A percentile compares a stretch with the other conserved stretches of the same genome.
These are phyloP conservation scores for Amia ocellicauda DNA, from an alignment of 2,113 vertebrate genomes.

Conservation along the genomic window DNA sequence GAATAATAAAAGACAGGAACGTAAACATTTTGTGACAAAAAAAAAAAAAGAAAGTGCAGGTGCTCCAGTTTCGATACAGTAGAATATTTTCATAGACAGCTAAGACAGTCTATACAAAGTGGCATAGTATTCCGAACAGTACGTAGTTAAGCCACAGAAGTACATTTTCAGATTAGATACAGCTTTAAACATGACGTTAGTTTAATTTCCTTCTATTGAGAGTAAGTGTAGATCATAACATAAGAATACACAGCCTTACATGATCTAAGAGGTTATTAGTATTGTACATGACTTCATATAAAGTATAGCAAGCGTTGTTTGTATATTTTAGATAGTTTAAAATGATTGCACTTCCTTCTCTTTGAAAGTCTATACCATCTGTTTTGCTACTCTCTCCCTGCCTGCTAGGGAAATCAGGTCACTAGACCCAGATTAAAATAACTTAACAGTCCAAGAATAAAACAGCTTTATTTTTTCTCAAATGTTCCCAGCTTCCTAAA, in stretches of 20 bases:
- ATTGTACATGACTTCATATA: slow-evolving; percentile 53
- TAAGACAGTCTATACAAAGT: slow-evolving; percentile 23
- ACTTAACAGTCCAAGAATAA: slow-evolving; percentile 44
- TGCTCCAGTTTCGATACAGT: slow-evolving; percentile 54
- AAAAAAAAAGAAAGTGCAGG: slow-evolving; percentile 75
- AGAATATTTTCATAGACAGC: slow-evolving; percentile 20
- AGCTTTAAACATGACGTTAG: slow-evolving; percentile 14
- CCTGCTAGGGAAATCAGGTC: background rate
- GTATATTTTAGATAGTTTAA: slow-evolving; percentile 30
- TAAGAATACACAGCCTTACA: slow-evolving; percentile 44
- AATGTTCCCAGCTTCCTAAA: slow-evolving; percentile 49
- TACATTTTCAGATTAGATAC: slow-evolving; percentile 10
- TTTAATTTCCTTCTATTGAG: slow-evolving; percentile 11
- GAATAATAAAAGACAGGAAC: slow-evolving; percentile 20
- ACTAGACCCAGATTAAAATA: slow-evolving; percentile 1
- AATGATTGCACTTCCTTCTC: slow-evolving; percentile 9
- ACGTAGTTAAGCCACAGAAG: slow-evolving; percentile 26
- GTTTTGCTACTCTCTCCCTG: slow-evolving; percentile 15
- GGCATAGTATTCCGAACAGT: background rate
- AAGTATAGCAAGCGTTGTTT: slow-evolving; percentile 52
- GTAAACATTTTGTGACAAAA: slow-evolving; percentile 39
- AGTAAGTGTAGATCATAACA: slow-evolving; percentile 19
- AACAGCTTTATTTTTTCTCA: no score
- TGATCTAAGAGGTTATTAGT: slow-evolving; percentile 48
- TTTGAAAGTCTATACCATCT: slow-evolving; percentile 15